These are phyloP conservation scores for Magallana gigas DNA, from an alignment of 1,140 invertebrate genomes.

Conservation along the genomic window DNA sequence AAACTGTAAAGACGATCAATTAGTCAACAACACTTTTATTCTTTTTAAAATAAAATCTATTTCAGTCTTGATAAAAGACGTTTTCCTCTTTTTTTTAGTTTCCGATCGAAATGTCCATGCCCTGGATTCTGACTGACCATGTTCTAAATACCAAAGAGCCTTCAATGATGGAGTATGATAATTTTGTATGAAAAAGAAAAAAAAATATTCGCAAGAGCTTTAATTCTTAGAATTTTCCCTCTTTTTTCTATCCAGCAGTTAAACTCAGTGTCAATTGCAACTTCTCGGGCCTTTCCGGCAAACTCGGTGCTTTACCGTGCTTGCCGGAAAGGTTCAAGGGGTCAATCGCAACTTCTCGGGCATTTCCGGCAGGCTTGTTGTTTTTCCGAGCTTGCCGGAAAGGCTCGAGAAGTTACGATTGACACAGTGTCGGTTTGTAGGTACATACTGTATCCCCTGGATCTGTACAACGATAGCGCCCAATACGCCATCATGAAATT, in stretches of 20 bases:
- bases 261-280: too few species aligned
- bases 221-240: not conserved
- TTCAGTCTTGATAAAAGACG: not conserved
- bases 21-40: too few species aligned
- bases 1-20: not conserved
- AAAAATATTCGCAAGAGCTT: not conserved
- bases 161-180: constrained; percentile 97
- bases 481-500: constrained; percentile 98
- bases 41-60: too few species aligned
- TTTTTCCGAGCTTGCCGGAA: too few species aligned
- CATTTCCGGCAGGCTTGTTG: too few species aligned
- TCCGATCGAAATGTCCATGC: constrained; percentile 99
- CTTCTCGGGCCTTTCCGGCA: too few species aligned
- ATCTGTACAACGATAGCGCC: constrained; percentile 98
- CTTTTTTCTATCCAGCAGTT: too few species aligned
- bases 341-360: too few species aligned
- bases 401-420: too few species aligned
- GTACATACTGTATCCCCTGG: constrained; percentile 98
- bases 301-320: too few species aligned
- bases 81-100: constrained; percentile 85
- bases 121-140: constrained; percentile 99
- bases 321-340: too few species aligned
- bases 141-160: constrained; percentile 97
- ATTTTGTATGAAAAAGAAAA: not conserved
- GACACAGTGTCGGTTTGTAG: constrained; percentile 78